Evolutionary conservation across 2,888 invertebrate species (phyloP).

Genomic region (Lepidonotus clava): DNA sequence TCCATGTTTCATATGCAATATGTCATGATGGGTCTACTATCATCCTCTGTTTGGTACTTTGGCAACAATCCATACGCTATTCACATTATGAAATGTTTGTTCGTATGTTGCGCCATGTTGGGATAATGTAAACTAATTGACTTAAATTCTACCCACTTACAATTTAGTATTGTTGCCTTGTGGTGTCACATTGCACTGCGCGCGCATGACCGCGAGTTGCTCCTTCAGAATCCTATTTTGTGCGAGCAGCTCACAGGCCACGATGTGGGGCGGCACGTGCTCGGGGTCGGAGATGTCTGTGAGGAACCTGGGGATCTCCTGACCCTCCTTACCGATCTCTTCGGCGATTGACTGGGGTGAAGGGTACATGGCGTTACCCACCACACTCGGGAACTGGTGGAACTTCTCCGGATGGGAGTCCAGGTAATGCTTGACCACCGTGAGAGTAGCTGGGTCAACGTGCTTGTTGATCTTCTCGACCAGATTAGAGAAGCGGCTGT

Average conservation of each 20-base stretch:
- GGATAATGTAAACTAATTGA: too few relatives aligned
- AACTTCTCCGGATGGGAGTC: constrained; percentile 62
- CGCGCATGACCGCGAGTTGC: constrained; percentile 15
- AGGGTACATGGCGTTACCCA: constrained; percentile 61
- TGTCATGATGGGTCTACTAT: too few relatives aligned
- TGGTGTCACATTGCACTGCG: background rate
- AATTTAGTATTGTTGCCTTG: background rate
- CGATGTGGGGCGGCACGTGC: constrained; percentile 61
- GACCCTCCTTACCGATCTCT: constrained; percentile 54
- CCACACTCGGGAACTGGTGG: constrained; percentile 59
- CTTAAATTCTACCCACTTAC: background rate
- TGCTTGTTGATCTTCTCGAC: constrained; percentile 52
- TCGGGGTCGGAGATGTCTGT: constrained; percentile 59
- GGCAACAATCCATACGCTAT: too few relatives aligned
- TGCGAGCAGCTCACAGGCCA: constrained; percentile 60
- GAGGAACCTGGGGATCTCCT: constrained; percentile 57
- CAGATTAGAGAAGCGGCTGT: constrained; percentile 55
- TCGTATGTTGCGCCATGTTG: too few relatives aligned
- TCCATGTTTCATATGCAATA: too few relatives aligned
- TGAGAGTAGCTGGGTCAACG: constrained; percentile 56
- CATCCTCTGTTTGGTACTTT: too few relatives aligned
- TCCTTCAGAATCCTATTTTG: constrained; percentile 56
- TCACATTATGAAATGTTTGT: too few relatives aligned
- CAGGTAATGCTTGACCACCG: constrained; percentile 54
- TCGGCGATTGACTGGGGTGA: constrained; percentile 56